Evolutionary conservation across 2,797 vertebrate genomes (phyloP), one percentile per base, ranked within the genome.

Genomic region (Lophotriccus pileatus): DNA sequence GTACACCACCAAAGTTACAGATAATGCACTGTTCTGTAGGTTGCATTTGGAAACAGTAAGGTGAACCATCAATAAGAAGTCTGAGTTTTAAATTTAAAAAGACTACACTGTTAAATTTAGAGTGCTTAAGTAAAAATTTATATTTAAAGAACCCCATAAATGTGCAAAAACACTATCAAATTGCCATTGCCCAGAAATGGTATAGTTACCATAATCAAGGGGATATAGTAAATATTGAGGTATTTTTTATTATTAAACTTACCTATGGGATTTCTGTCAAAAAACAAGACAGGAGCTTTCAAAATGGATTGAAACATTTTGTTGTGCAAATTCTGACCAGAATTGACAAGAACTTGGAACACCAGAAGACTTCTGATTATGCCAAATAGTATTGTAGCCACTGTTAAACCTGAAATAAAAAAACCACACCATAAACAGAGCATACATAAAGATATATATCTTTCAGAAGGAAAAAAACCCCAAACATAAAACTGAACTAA

Each of bases 291-390:
- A 0, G 98, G 98, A 77, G 98, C 98, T 95, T 70, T 97, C 96
- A 98, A 87, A 96, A 98, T 97, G 18, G 98, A 98, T 39, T 98
- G 97, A 90, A 98, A 98, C 98, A 98, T 98, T 90, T 84, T 98
- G 97, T 98, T 98, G 95, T 99, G 99, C 77, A 99, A 98, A 19
- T 76, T 93, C 95, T 99, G 98, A 9, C 99, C 95, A 46, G 98
- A 97, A 78, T 84, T 98, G 86, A 99, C 99, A 50, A 99, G 97
- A 83, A 98, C 94, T 5, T 98, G 95, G 96, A 99, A 99, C 28
- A 99, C 77, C 23, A 98, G 12, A 23, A 99, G 84, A 76, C 97
- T 98, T 91, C 99, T 98, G 21, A 96, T 44, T 59, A 99, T 97
- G 76, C 98, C 98, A 59, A 99, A 99, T 3, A 99, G 5, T 70